These are phyloP conservation scores for Mallateleia sp. DNA, from an alignment of 2,888 invertebrate species.

Conservation along the genomic window DNA sequence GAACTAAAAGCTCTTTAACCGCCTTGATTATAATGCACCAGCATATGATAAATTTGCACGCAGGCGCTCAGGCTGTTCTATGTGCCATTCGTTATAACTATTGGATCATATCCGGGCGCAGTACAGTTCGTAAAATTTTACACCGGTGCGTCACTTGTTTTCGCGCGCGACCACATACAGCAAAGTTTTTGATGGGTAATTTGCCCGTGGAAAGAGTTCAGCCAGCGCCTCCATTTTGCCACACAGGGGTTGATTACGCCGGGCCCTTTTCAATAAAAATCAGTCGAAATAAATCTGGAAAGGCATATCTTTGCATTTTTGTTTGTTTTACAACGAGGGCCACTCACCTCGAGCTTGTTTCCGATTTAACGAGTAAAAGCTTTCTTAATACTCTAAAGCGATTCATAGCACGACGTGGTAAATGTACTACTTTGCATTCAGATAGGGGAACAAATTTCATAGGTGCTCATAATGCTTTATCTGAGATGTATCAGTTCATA, in stretches of 20 bases:
- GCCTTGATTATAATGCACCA: slow-evolving; percentile 39
- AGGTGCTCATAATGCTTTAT: background rate
- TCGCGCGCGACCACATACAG: no score
- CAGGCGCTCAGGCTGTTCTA: slow-evolving; percentile 45
- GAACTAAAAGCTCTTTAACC: slow-evolving; percentile 31
- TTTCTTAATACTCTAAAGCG: background rate
- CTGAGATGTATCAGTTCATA: background rate
- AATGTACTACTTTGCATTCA: background rate
- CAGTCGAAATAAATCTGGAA: background rate
- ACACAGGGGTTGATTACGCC: background rate
- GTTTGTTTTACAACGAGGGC: background rate
- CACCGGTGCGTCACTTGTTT: no score
- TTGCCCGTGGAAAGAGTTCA: background rate
- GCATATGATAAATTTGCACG: slow-evolving; percentile 54
- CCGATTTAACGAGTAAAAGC: background rate
- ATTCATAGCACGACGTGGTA: background rate
- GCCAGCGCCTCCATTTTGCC: background rate
- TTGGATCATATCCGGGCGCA: no score
- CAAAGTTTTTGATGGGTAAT: background rate
- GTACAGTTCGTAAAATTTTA: no score
- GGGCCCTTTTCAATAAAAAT: background rate
- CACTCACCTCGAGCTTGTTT: background rate
- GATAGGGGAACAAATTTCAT: background rate
- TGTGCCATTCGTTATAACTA: background rate
- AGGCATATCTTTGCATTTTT: background rate